Evolutionary conservation across 2,888 invertebrate species (phyloP).

Genomic region (Drosophila lacicola): DNA sequence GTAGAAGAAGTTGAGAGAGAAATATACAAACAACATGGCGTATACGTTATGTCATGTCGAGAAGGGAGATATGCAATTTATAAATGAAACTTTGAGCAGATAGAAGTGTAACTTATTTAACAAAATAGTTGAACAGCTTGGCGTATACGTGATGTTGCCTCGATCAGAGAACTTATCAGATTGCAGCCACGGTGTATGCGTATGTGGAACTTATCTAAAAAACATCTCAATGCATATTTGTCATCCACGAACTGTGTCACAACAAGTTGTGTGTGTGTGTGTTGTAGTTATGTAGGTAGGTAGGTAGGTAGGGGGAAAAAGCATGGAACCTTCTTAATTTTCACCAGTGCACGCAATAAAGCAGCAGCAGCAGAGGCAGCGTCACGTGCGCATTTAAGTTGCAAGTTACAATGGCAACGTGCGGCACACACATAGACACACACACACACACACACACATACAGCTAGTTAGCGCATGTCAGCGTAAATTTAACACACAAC

Average conservation of each 20-base stretch:
- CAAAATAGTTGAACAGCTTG: not conserved
- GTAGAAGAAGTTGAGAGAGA: not conserved
- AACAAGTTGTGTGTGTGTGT: constrained; percentile 1
- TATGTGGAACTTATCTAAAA: constrained; percentile 11
- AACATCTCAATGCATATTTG: constrained; percentile 41
- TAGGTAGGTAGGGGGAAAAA: constrained; percentile 3
- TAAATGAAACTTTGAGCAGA: too few relatives aligned
- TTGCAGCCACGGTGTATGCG: not conserved
- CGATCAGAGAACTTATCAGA: not conserved
- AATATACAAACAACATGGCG: too few relatives aligned
- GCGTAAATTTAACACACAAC: constrained; percentile 78
- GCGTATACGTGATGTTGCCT: not conserved
- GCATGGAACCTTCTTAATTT: constrained; percentile 67
- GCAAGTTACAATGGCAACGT: constrained; percentile 78
- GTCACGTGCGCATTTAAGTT: constrained; percentile 76
- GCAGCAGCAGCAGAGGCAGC: constrained; percentile 69
- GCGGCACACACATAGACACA: constrained; percentile 41
- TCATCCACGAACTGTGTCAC: constrained; percentile 34
- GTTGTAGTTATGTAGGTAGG: constrained; percentile 3
- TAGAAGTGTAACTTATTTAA: not conserved
- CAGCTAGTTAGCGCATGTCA: constrained; percentile 77
- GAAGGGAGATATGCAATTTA: not conserved
- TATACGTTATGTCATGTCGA: too few relatives aligned
- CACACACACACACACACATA: constrained; percentile 18
- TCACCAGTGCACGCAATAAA: constrained; percentile 73